Conservation (phyloP, 1,140 invertebrate genomes). For the Formica exsecta region DNA sequence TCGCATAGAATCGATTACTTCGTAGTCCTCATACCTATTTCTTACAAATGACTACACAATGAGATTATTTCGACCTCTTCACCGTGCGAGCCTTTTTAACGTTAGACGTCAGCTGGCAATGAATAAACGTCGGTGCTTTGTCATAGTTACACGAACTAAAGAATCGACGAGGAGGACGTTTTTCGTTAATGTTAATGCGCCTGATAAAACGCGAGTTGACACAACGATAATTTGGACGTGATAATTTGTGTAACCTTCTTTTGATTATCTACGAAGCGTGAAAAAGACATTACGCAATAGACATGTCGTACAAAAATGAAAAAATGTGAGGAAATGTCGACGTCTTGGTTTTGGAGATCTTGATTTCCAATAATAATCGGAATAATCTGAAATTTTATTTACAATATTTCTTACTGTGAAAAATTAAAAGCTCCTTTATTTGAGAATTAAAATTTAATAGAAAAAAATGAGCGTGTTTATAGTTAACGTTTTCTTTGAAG, state of each 20-base stretch:
- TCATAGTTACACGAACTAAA: conserved; percentile 18
- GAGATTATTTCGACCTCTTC: conserved; percentile 25
- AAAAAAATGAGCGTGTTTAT: background rate
- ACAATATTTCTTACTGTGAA: background rate
- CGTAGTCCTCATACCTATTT: background rate
- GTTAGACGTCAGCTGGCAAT: conserved; percentile 19
- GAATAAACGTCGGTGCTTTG: conserved; percentile 51
- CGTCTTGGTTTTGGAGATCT: conserved; percentile 30
- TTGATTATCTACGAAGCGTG: background rate
- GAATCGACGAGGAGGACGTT: background rate
- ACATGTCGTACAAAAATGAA: background rate
- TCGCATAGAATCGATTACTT: conserved; percentile 42
- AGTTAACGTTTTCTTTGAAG: background rate
- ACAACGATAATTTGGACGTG: conserved; percentile 44
- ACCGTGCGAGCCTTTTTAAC: background rate
- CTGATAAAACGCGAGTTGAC: conserved; percentile 19
- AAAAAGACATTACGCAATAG: conserved; percentile 22
- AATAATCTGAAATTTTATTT: background rate
- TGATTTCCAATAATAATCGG: background rate
- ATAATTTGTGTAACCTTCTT: conserved; percentile 46
- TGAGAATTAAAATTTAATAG: background rate
- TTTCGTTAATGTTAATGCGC: conserved; percentile 3
- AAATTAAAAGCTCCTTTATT: background rate
- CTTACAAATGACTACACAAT: conserved; percentile 42
- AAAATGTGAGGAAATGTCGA: background rate